phyloP scores from a whole-genome alignment of 2,888 invertebrate species.

The Byasa hedistus region DNA sequence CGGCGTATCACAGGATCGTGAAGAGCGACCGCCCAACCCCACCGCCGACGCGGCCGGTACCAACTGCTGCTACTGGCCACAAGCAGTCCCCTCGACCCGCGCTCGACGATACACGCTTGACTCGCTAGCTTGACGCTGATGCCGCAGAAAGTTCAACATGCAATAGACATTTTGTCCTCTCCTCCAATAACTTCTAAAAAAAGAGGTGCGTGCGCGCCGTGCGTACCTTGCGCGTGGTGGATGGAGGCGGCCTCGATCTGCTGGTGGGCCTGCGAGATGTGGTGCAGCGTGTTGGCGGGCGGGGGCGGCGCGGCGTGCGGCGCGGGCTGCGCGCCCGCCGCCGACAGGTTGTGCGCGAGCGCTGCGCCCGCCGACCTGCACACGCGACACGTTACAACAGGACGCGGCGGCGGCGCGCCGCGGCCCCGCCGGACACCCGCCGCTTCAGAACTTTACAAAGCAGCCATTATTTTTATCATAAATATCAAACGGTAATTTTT shows the following conservation, averaged over 20 bases:
- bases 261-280: constrained; percentile 79
- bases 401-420: too few species aligned
- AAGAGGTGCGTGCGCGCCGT: too few species aligned
- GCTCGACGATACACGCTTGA: too few species aligned
- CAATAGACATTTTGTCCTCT: too few species aligned
- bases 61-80: too few species aligned
- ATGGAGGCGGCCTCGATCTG: constrained; percentile 72
- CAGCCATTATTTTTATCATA: constrained; percentile 59
- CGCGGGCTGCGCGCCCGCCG: constrained; percentile 41
- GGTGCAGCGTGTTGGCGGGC: constrained; percentile 73
- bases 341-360: constrained; percentile 67
- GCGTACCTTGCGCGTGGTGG: constrained; percentile 64
- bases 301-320: neutral
- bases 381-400: neutral
- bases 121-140: too few species aligned
- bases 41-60: too few species aligned
- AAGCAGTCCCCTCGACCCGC: too few species aligned
- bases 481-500: constrained; percentile 56
- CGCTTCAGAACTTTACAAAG: constrained; percentile 51
- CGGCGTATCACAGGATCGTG: too few species aligned
- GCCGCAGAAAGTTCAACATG: too few species aligned
- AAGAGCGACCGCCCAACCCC: too few species aligned
- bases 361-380: constrained; percentile 40
- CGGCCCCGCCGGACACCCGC: neutral
- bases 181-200: too few species aligned